A percentile compares a stretch with the other conserved stretches of the same genome.
These are phyloP conservation scores for Carcharodon carcharias DNA, from an alignment of 2,797 vertebrate species.

Conservation along the genomic window DNA sequence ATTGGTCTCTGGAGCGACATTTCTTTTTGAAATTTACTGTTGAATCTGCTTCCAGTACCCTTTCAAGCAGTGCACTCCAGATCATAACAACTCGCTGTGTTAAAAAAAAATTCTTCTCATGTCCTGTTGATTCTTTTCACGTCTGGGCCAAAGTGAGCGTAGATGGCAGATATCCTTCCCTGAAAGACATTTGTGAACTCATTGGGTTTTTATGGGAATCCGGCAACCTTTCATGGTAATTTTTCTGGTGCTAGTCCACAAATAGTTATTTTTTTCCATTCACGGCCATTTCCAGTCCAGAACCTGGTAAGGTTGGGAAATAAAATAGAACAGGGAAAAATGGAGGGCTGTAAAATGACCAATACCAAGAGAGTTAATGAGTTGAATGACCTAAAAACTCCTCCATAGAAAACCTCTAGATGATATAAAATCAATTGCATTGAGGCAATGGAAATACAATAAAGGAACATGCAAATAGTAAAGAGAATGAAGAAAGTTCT, in stretches of 20 bases:
- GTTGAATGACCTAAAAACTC: background rate
- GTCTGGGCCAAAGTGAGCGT: too few relatives aligned
- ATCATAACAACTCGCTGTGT: background rate
- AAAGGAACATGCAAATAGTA: background rate
- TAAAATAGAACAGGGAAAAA: background rate
- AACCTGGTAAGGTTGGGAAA: background rate
- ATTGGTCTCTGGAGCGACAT: background rate
- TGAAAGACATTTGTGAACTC: background rate
- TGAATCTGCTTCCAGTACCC: background rate
- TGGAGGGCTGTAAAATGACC: background rate
- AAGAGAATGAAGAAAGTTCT: background rate
- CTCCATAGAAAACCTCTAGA: background rate
- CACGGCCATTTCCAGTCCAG: background rate
- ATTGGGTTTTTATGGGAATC: background rate
- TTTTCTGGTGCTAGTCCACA: background rate
- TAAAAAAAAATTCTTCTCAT: background rate
- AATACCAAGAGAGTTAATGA: background rate
- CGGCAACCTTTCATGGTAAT: background rate
- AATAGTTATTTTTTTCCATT: background rate
- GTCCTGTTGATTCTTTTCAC: background rate
- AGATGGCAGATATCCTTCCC: background rate
- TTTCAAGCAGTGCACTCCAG: background rate
- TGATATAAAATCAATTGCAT: background rate
- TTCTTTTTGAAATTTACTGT: background rate
- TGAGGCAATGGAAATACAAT: background rate